Percentiles rank a stretch among this genome's conserved stretches.
Evolutionary conservation across 2,113 vertebrate species (phyloP).

Genomic region (Bungarus multicinctus): DNA sequence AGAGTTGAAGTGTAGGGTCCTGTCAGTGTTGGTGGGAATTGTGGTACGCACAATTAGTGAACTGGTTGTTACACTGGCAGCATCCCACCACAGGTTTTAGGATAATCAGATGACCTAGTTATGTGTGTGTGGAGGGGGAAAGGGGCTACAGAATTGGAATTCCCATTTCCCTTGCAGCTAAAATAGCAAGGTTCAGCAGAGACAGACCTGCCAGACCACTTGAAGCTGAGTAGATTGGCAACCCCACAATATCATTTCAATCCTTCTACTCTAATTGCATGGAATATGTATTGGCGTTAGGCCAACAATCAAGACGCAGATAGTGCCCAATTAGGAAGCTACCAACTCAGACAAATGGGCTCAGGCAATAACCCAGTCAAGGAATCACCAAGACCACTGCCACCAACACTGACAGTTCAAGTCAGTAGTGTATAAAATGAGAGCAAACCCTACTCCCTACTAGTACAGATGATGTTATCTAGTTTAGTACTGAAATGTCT

Average conservation of each 20-base stretch:
- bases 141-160: too few species aligned
- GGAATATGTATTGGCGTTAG: neutral
- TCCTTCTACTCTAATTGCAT: too few species aligned
- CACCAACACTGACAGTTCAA: neutral
- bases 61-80: too few species aligned
- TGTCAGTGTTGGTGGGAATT: neutral
- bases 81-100: too few species aligned
- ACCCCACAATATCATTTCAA: too few species aligned
- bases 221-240: too few species aligned
- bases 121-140: too few species aligned
- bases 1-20: neutral
- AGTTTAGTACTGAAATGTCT: neutral
- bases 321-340: neutral
- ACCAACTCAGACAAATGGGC: neutral
- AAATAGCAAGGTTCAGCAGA: too few species aligned
- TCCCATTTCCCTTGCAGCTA: too few species aligned
- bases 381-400: neutral
- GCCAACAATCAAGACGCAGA: neutral
- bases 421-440: neutral
- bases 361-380: neutral
- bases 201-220: too few species aligned
- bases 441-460: neutral
- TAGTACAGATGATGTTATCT: neutral
- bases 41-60: neutral
- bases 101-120: too few species aligned